Conservation (phyloP, 2,888 invertebrate species). For the Chymomyza fuscimana region DNA sequence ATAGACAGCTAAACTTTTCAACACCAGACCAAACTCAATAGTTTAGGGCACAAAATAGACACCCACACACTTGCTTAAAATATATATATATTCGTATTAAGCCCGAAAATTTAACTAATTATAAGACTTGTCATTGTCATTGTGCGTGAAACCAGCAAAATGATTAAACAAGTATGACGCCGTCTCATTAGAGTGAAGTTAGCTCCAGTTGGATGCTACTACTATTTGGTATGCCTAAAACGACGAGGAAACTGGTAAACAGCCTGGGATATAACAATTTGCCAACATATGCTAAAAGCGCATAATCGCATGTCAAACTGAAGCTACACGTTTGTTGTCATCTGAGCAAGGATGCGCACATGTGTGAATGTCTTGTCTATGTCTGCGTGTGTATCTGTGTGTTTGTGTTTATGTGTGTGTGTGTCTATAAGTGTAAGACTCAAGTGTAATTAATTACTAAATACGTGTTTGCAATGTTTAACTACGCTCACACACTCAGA, state of each 20-base stretch:
- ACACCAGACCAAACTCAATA: background rate
- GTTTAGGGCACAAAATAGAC: background rate
- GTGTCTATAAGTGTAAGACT: conserved; percentile 26
- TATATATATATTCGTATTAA: conserved; percentile 8
- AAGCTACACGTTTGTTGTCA: conserved; percentile 25
- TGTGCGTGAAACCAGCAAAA: conserved; percentile 13
- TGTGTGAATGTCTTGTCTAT: conserved; percentile 4
- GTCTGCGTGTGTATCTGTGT: background rate
- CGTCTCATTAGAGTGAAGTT: conserved; percentile 26
- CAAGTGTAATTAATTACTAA: conserved; percentile 70
- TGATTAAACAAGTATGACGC: conserved; percentile 3
- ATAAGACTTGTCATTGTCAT: conserved; percentile 15
- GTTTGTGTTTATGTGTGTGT: conserved; percentile 6
- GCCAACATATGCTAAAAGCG: conserved; percentile 35
- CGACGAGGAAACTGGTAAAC: background rate
- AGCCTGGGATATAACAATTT: conserved; percentile 35
- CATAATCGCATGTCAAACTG: conserved; percentile 52
- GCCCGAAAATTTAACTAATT: conserved; percentile 27
- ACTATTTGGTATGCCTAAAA: background rate
- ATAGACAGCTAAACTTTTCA: background rate
- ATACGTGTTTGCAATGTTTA: conserved; percentile 50
- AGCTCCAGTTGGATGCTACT: background rate
- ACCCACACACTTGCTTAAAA: background rate
- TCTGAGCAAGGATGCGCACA: conserved; percentile 25
- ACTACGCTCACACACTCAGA: conserved; percentile 13